phyloP scores from a whole-genome alignment of 2,888 invertebrate genomes.

The Pammene aurita region DNA sequence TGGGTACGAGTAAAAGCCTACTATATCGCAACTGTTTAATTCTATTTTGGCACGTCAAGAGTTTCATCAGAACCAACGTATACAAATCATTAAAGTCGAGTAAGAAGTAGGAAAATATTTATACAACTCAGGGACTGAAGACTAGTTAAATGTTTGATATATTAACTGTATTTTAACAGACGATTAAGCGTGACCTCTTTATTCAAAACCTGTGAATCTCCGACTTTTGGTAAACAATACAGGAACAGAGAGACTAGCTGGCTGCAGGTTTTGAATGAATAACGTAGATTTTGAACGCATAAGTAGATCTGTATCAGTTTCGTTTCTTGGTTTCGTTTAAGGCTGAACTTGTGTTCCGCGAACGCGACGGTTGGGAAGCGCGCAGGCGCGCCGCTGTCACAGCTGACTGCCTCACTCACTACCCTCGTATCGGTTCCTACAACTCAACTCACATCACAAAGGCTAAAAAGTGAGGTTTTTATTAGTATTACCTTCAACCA shows the following conservation, averaged over 20 bases:
- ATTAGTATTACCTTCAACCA: conserved; percentile 61
- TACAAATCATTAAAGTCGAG: conserved; percentile 82
- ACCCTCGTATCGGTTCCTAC: conserved; percentile 44
- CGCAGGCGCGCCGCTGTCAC: conserved; percentile 40
- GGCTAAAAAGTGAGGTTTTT: conserved; percentile 67
- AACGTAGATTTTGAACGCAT: conserved; percentile 73
- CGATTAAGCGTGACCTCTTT: conserved; percentile 77
- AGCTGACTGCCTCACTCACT: conserved; percentile 63
- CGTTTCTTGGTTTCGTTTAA: conserved; percentile 53
- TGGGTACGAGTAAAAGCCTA: conserved; percentile 81
- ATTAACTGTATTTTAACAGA: conserved; percentile 82
- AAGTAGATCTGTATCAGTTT: conserved; percentile 66
- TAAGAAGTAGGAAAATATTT: conserved; percentile 83
- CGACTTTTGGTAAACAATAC: conserved; percentile 70
- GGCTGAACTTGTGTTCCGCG: conserved; percentile 65
- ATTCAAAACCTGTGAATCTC: conserved; percentile 78
- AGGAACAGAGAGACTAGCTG: conserved; percentile 75
- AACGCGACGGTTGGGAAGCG: conserved; percentile 58
- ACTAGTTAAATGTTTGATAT: conserved; percentile 83
- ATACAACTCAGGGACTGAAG: conserved; percentile 83
- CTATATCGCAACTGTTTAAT: conserved; percentile 83
- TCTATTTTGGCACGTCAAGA: conserved; percentile 83
- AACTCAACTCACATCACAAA: conserved; percentile 57
- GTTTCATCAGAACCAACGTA: conserved; percentile 83
- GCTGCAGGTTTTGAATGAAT: conserved; percentile 81